Percentiles rank a stretch among this genome's conserved stretches.
Evolutionary conservation across 2,888 invertebrate genomes (phyloP).

Genomic region (Lacanobia wlatinum): DNA sequence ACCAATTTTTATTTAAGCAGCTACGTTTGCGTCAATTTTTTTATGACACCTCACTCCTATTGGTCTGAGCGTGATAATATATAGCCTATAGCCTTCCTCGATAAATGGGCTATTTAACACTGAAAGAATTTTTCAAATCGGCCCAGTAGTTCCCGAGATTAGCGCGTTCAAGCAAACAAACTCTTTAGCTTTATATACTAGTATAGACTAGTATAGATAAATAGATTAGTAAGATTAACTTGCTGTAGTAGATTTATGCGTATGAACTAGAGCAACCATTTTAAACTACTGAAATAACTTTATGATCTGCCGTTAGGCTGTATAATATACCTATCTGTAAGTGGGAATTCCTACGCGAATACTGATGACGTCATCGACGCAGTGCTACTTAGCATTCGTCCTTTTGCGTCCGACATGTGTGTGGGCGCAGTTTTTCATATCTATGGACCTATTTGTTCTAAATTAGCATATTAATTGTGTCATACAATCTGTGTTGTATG

Average conservation of each 20-base stretch:
- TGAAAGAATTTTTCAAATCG: too few relatives aligned
- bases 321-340: not conserved
- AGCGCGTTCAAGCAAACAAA: too few relatives aligned
- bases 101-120: too few relatives aligned
- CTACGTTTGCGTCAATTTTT: too few relatives aligned
- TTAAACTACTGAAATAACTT: not conserved
- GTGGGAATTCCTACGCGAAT: constrained; percentile 2
- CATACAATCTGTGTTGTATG: constrained; percentile 26
- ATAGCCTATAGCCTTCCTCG: too few relatives aligned
- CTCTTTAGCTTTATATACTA: too few relatives aligned
- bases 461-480: constrained; percentile 43
- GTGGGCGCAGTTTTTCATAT: constrained; percentile 34
- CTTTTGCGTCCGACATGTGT: constrained; percentile 21
- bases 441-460: constrained; percentile 29
- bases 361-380: constrained; percentile 8
- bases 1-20: too few relatives aligned
- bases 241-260: not conserved
- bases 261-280: not conserved
- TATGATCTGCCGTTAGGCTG: not conserved
- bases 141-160: too few relatives aligned
- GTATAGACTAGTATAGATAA: too few relatives aligned
- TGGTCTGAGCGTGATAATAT: too few relatives aligned
- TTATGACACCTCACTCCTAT: too few relatives aligned
- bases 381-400: constrained; percentile 9
- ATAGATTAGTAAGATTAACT: too few relatives aligned